Base-by-base conservation (phyloP, 2,797 vertebrate genomes). In the Rhinoraja longicauda region DNA sequence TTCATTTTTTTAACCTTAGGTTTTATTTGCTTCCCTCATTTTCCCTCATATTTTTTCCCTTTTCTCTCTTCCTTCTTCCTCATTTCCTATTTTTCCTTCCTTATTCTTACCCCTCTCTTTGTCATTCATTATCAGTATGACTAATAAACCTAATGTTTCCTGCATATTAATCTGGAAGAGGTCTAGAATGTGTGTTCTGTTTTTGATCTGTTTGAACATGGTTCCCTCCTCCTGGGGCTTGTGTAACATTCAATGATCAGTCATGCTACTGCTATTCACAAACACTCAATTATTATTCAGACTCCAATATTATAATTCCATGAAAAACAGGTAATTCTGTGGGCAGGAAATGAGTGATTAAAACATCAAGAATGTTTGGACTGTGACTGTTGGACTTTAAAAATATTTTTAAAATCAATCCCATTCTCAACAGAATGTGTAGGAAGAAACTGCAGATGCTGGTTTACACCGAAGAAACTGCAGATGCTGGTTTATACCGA, bases 321-420 rank as follows among this genome's bases (percentile, higher is more conserved):
- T 62, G 57, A 62, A 86, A 86, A 84, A n/a, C 53, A 62, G 57
- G 53, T n/a, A 84, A n/a, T 84, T 84, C 29, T 59, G 12, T 45
- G 32, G 26, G 57, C 57, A 62, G 82, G 82, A 86, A 86, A 86
- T 86, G 57, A 86, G 82, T 62, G 29, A 86, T n/a, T 86, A n/a
- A 62, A 86, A 15, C 29, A n/a, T 62, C 62, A 86, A 32, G 29
- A n/a, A 86, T 29, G n/a, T n/a, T n/a, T n/a, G n/a, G 82, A 86
- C 53, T 59, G 0, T 17, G 26, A 62, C 13, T n/a, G 53, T 59
- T 82, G 39, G 79, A 57, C 45, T 29, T 82, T 84, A 57, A 84
- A 84, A 86, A 62, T 86, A n/a, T n/a, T n/a, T 86, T 29, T 62
- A 57, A 62, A 32, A 86, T 62, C 17, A 12, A 59, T 59, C 57